Percentiles rank a stretch among this genome's conserved stretches.
Conservation (phyloP, 2,888 invertebrate genomes). For the Odontocerum albicorne region DNA sequence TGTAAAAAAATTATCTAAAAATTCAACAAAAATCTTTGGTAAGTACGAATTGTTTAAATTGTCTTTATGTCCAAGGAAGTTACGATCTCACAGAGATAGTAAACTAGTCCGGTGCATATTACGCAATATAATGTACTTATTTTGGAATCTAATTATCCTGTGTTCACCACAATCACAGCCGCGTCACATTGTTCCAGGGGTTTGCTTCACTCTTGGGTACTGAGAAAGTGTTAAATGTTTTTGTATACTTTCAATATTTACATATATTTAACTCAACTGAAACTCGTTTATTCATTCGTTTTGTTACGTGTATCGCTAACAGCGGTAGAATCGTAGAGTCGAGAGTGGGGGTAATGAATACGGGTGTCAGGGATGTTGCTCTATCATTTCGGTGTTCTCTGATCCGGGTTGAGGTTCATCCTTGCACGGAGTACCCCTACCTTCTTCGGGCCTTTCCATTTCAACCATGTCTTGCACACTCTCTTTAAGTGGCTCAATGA, state of each 20-base stretch:
- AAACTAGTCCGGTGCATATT: conserved; percentile 2
- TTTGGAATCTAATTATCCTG: conserved; percentile 28
- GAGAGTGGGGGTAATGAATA: conserved; percentile 30
- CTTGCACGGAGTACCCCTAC: conserved; percentile 33
- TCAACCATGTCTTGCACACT: neutral
- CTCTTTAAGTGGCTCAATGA: conserved; percentile 5
- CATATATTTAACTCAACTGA: neutral
- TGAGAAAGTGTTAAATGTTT: neutral
- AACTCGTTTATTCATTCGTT: conserved; percentile 34
- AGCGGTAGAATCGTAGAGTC: conserved; percentile 11
- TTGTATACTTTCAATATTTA: conserved; percentile 6
- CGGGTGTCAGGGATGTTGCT: conserved; percentile 27
- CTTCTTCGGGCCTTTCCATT: conserved; percentile 17
- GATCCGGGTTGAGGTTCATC: conserved; percentile 23
- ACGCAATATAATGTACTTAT: conserved; percentile 3
- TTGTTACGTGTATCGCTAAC: conserved; percentile 26
- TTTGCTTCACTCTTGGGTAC: conserved; percentile 7
- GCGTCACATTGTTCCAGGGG: conserved; percentile 18
- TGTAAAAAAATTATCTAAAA: conserved; percentile 23
- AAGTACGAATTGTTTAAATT: conserved; percentile 21
- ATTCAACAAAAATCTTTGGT: conserved; percentile 36
- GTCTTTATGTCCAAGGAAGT: conserved; percentile 11
- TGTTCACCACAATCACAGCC: conserved; percentile 36
- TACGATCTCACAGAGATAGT: conserved; percentile 17
- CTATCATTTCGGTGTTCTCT: conserved; percentile 8